Percentiles rank a stretch among this genome's conserved stretches.
Evolutionary conservation across 2,888 invertebrate genomes (phyloP).

Genomic region (Andrena camellia): DNA sequence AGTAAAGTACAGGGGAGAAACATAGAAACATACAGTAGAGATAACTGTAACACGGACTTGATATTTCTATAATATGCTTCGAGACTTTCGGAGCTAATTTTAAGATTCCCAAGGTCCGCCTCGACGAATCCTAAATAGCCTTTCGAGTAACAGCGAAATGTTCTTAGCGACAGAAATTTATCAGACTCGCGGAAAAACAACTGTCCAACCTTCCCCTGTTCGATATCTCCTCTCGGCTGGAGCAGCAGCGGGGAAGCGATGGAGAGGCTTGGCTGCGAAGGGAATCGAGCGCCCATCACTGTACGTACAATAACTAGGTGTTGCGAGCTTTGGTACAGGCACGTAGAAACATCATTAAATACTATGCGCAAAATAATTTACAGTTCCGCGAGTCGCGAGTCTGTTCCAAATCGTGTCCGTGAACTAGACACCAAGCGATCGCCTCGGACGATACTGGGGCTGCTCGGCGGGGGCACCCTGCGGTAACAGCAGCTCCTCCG

Average conservation of each 20-base stretch:
- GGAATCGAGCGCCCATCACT: slow-evolving; percentile 19
- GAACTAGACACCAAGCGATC: neutral
- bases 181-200: neutral
- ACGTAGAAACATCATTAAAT: slow-evolving; percentile 61
- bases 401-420: slow-evolving; percentile 19
- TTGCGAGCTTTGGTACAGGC: slow-evolving; percentile 64
- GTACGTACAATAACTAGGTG: slow-evolving; percentile 45
- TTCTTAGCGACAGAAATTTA: neutral
- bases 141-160: no score
- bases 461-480: neutral
- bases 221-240: neutral
- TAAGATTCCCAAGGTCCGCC: no score
- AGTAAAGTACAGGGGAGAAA: no score
- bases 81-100: no score
- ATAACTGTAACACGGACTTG: neutral
- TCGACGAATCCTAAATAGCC: no score
- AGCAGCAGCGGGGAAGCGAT: neutral
- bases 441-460: neutral
- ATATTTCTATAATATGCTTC: neutral
- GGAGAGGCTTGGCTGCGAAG: neutral
- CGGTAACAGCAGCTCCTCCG: neutral
- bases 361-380: slow-evolving; percentile 54
- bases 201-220: neutral
- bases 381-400: slow-evolving; percentile 35
- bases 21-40: neutral